Percentiles rank a stretch among this genome's conserved stretches.
These are phyloP conservation scores for Trinorchestia longiramus DNA, from an alignment of 1,140 invertebrate genomes.

Conservation along the genomic window DNA sequence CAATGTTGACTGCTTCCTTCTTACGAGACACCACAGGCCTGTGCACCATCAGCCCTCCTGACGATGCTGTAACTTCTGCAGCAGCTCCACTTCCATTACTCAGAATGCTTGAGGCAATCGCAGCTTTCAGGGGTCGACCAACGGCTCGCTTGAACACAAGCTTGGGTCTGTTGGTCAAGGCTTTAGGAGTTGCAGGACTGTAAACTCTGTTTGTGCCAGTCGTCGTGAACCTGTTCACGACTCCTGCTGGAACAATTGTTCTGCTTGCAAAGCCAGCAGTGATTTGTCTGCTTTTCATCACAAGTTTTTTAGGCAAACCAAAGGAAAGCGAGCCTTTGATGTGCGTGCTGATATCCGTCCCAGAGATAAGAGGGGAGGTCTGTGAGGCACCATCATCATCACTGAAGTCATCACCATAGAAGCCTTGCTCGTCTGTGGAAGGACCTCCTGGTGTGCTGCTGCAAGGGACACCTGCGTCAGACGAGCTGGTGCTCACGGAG, in stretches of 20 bases:
- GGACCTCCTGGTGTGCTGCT: background rate
- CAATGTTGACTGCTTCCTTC: slow-evolving; percentile 48
- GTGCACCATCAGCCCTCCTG: slow-evolving; percentile 56
- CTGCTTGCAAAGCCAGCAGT: background rate
- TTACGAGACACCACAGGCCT: slow-evolving; percentile 36
- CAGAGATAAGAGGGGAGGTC: background rate
- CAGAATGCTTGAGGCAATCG: background rate
- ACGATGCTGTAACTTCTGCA: background rate
- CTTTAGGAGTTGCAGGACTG: background rate
- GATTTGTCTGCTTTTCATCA: slow-evolving; percentile 2
- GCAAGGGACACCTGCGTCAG: background rate
- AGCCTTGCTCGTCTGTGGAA: background rate
- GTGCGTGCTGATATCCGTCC: background rate
- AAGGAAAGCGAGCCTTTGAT: slow-evolving; percentile 36
- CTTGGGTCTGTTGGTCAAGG: background rate
- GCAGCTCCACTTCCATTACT: background rate
- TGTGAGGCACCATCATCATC: background rate
- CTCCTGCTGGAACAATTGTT: background rate
- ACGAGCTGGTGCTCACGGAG: background rate
- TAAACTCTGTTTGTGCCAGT: background rate
- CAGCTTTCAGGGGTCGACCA: background rate
- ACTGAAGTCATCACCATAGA: slow-evolving; percentile 29
- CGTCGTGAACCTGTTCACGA: background rate
- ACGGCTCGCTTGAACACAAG: background rate
- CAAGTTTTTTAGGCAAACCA: slow-evolving; percentile 34